Evolutionary conservation across 2,797 vertebrate species (phyloP).

Genomic region (Melopsittacus undulatus): DNA sequence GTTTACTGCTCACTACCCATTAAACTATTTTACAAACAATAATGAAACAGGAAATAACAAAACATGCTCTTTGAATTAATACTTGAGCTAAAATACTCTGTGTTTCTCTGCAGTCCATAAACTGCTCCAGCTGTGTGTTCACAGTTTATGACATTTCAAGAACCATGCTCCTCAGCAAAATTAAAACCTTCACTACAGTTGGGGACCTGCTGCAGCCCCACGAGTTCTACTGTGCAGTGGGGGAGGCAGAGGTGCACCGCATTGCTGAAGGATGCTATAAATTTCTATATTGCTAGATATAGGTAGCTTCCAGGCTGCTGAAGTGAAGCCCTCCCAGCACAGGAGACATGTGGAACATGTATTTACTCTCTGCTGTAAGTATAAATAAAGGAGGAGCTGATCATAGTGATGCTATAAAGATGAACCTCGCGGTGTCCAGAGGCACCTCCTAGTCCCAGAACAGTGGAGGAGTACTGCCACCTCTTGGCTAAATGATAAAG

Average conservation of each 20-base stretch:
- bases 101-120: slow-evolving; percentile 70
- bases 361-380: not conserved
- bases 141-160: slow-evolving; percentile 56
- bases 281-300: not conserved
- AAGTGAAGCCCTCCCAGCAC: not conserved
- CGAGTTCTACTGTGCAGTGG: not conserved
- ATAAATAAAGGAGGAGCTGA: not conserved
- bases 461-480: slow-evolving; percentile 73
- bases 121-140: slow-evolving; percentile 69
- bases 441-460: not conserved
- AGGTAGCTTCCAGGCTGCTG: not conserved
- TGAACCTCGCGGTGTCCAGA: not conserved
- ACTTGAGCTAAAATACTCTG: slow-evolving; percentile 54
- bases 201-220: not conserved
- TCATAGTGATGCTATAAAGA: not conserved
- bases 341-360: not conserved
- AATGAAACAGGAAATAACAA: slow-evolving; percentile 75
- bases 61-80: slow-evolving; percentile 69
- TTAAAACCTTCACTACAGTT: slow-evolving; percentile 37
- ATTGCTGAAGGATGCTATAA: not conserved
- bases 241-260: not conserved
- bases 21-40: slow-evolving; percentile 72
- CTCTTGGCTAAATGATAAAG: slow-evolving; percentile 66
- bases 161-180: slow-evolving; percentile 46
- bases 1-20: slow-evolving; percentile 54